These are phyloP conservation scores for Frankliniella intonsa DNA, from an alignment of 2,888 invertebrate species.

Conservation along the genomic window DNA sequence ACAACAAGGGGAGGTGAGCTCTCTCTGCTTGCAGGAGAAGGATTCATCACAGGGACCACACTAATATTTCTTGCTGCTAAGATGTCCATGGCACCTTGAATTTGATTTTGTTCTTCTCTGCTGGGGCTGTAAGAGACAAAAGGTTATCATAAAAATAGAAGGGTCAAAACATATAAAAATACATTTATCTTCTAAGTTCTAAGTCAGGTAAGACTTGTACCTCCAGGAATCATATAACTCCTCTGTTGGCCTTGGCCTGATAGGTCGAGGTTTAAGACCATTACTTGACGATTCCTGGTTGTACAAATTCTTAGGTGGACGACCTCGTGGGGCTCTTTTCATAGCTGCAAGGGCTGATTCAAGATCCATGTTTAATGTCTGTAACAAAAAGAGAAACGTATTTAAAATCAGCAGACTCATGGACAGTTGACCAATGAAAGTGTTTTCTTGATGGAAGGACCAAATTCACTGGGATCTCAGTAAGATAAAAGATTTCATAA, in stretches of 20 bases:
- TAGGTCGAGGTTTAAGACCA: neutral
- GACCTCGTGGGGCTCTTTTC: neutral
- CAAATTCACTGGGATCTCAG: neutral
- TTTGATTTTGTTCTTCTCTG: neutral
- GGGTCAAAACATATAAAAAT: no score
- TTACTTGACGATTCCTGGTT: neutral
- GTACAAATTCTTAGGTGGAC: neutral
- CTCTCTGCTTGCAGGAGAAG: neutral
- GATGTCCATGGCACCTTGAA: conserved; percentile 11
- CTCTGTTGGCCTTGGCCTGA: neutral
- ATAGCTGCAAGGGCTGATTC: neutral
- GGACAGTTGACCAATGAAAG: no score
- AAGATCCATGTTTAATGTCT: neutral
- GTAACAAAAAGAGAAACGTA: neutral
- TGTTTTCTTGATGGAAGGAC: neutral
- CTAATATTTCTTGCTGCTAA: conserved; percentile 8
- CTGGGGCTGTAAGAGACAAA: neutral
- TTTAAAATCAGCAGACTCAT: neutral
- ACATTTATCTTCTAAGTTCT: no score
- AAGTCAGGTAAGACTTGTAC: neutral
- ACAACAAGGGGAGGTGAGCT: neutral
- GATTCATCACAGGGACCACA: conserved; percentile 7
- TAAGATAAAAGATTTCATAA: neutral
- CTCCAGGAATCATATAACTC: conserved; percentile 14
- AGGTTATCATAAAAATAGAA: neutral